Base-by-base conservation (phyloP, 1,140 invertebrate genomes). In the Idris sp. region DNA sequence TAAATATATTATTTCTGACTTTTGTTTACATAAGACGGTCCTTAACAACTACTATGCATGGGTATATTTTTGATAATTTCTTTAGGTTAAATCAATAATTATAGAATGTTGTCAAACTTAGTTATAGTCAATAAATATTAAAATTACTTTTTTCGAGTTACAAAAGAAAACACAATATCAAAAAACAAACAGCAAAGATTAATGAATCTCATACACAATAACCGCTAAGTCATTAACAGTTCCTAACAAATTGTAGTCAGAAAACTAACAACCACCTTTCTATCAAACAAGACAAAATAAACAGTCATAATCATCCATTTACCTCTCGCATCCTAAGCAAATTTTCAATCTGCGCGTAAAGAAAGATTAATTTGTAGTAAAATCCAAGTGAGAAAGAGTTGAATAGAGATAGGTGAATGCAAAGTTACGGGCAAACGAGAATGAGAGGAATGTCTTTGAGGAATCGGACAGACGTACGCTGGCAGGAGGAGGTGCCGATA, bases 401-500 rank as follows among this genome's bases (percentile, higher is more conserved):
- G 31, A 58, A 28, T n/a, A 28, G 38, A 43, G 62, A 67, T 33
- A 56, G 36, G 38, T 4, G 44, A 36, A 49, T 74, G 35, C 15
- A 25, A n/a, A n/a, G n/a, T n/a, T n/a, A n/a, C 30, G 30, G 8
- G 13, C 22, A 4, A 35, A 61, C 31, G 36, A 67, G 62, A 61
- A 65, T 36, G 62, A 61, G 73, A 78, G 33, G 72, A 67, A 75
- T 79, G 79, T 80, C 73, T 80, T 77, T 81, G 74, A 49, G 31
- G 71, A 79, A 79, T 67, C 41, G 58, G 62, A 67, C 56, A 38
- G 68, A 77, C 79, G 78, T 46, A 67, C 46, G 61, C 76, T 62
- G 79, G 79, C 78, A 79, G 82, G 81, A 79, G 82, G 83, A 82
- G 83, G 83, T 82, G 83, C 82, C 80, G 79, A 83, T 84, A 83